Evolutionary conservation across 2,797 vertebrate genomes (phyloP), one percentile per base, ranked within the genome.

Genomic region (Oophaga sylvatica): DNA sequence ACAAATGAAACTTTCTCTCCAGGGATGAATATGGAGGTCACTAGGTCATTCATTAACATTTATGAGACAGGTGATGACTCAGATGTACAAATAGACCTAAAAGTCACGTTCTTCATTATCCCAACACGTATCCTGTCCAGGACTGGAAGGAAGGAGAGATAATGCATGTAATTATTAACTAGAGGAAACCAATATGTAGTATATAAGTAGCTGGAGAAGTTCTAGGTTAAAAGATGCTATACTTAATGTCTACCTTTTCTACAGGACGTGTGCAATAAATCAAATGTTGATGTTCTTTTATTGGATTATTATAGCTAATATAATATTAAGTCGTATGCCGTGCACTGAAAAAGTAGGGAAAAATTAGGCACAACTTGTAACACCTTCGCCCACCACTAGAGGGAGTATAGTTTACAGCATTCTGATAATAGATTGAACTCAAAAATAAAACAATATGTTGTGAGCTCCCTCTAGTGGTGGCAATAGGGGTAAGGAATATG

Each of bases 11-110:
- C 12, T n/a, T 63, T 76, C 20, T 77, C 70, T 78, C 73, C 59
- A 31, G 60, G 73, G 73, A 76, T 29, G n/a, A 41, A 26, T n/a
- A 48, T 84, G 71, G 83, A 83, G 63, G 81, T 71, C 81, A 71
- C n/a, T 22, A 45, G 83, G 83, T 56, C 60, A 85, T 65, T 67
- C 73, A 67, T 78, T 85, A 85, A 65, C 73, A 85, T 85, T 77
- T 56, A 78, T 48, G 45, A 77, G 83, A 65, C 71, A 85, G 45
- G 60, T 85, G 71, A 84, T 75, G 70, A 75, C 35, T 84, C 17
- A 81, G 59, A 81, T 41, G 79, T 53, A 45, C 83, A 62, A 76
- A 76, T 85, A 56, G 45, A 45, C 73, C 73, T 56, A 65, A 85
- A 53, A 78, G 60, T 35, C 83, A 78, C 62, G 73, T 85, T 85